phyloP scores from a whole-genome alignment of 2,797 vertebrate genomes.

The Falco naumanni region DNA sequence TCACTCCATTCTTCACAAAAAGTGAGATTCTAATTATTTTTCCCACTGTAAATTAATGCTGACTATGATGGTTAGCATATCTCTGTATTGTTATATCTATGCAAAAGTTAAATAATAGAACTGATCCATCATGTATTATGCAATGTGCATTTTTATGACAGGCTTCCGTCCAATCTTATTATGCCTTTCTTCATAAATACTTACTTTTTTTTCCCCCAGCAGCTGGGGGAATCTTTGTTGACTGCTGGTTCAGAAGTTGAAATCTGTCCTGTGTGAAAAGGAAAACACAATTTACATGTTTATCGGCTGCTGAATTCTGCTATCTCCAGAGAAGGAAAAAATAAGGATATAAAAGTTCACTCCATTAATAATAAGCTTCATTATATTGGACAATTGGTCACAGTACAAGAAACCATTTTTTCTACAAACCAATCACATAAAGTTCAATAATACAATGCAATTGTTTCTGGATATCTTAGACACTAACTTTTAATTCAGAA shows the following conservation, averaged over 20 bases:
- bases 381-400: constrained; percentile 9
- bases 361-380: constrained; percentile 18
- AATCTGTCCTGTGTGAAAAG: constrained; percentile 55
- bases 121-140: constrained; percentile 79
- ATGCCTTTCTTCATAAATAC: constrained; percentile 70
- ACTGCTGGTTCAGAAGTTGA: constrained; percentile 61
- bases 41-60: constrained; percentile 99
- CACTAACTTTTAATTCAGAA: not conserved
- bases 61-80: constrained; percentile 88
- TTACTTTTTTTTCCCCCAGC: constrained; percentile 34
- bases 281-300: constrained; percentile 46
- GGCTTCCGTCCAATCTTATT: constrained; percentile 63
- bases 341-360: not conserved
- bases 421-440: not conserved
- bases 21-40: constrained; percentile 99
- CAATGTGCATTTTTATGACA: constrained; percentile 77
- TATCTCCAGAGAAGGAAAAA: not conserved
- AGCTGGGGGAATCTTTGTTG: constrained; percentile 64
- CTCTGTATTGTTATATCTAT: constrained; percentile 83
- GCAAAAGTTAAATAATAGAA: constrained; percentile 83
- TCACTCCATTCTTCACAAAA: constrained; percentile 97
- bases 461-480: not conserved
- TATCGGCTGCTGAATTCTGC: not conserved
- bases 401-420: not conserved
- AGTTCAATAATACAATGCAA: not conserved